Percentiles rank a stretch among this genome's conserved stretches.
phyloP scores from a whole-genome alignment of 23 tunicate species.

The Trididemnum clinides region DNA sequence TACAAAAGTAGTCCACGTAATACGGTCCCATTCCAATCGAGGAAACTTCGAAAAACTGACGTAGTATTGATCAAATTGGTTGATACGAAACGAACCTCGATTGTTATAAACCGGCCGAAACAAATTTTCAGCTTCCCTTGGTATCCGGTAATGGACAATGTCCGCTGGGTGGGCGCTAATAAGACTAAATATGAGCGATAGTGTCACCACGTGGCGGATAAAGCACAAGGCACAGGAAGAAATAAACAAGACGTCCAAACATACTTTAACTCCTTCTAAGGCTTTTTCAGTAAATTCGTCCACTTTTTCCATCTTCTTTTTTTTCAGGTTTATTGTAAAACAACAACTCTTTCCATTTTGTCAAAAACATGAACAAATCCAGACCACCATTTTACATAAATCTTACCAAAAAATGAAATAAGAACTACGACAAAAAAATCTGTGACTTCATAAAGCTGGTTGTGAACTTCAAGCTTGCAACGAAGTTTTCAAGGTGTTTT shows the following conservation, averaged over 20 bases:
- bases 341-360: no score
- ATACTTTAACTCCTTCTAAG: background rate
- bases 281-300: slow-evolving; percentile 2
- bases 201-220: slow-evolving; percentile 32
- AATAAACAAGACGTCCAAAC: slow-evolving; percentile 7
- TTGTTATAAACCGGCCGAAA: background rate
- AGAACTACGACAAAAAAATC: no score
- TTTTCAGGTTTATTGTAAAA: no score
- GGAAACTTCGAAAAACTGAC: slow-evolving; percentile 32
- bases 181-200: slow-evolving; percentile 27
- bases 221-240: slow-evolving; percentile 16
- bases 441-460: no score
- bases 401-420: no score
- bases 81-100: slow-evolving; percentile 3
- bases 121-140: background rate
- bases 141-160: background rate
- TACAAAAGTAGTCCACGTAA: slow-evolving; percentile 50
- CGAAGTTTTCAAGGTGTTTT: no score
- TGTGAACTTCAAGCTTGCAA: no score
- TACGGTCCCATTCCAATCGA: slow-evolving; percentile 11
- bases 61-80: slow-evolving; percentile 43
- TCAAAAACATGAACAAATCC: no score
- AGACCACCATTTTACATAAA: no score
- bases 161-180: slow-evolving; percentile 11
- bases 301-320: slow-evolving; percentile 14